Conservation (phyloP, 2,113 vertebrate genomes). For the Sylvietta virens region DNA sequence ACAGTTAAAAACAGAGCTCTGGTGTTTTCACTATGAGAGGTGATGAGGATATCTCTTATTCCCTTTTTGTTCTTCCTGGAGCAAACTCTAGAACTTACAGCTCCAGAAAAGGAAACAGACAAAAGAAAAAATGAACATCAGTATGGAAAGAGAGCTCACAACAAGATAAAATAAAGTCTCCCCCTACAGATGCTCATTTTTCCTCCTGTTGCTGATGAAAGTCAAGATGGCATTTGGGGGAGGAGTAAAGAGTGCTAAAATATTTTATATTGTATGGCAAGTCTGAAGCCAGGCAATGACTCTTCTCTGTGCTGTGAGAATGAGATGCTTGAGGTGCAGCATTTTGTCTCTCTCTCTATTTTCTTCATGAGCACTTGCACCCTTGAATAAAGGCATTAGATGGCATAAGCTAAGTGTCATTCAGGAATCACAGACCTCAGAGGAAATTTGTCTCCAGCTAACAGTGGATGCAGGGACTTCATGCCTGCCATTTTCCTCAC, state of each 20-base stretch:
- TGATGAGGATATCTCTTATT: background rate
- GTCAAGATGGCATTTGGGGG: background rate
- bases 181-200: rapidly evolving
- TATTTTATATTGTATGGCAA: background rate
- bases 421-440: background rate
- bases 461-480: background rate
- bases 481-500: background rate
- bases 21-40: background rate
- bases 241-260: background rate
- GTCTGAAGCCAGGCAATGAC: background rate
- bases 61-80: background rate
- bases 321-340: background rate
- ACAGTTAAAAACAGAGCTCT: background rate
- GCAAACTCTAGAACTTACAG: rapidly evolving
- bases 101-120: background rate
- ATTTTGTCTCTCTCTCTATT: background rate
- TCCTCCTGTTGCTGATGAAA: background rate
- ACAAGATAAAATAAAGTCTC: background rate
- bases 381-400: background rate
- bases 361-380: background rate
- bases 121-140: background rate
- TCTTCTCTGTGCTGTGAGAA: background rate
- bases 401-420: background rate
- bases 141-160: background rate
- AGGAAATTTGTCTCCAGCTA: background rate